Evolutionary conservation across 2,797 vertebrate genomes (phyloP), one percentile per base, ranked within the genome.

Genomic region (Apodemus agrarius): DNA sequence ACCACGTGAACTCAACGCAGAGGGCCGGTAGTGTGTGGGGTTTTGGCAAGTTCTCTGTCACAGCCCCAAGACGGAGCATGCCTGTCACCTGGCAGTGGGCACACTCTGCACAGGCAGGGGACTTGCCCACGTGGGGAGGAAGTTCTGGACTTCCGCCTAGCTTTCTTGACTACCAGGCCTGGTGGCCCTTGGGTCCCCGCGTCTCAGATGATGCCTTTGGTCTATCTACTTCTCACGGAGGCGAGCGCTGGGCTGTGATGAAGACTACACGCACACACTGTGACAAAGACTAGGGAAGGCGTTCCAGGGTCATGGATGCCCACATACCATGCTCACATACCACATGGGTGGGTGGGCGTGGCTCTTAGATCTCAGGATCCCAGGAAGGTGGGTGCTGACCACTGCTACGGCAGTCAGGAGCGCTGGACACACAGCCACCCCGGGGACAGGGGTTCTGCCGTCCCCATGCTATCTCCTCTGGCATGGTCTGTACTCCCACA

Each of bases 371-470:
- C 37, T n/a, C 4, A 0, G 9, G 34, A 19, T 81, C 43, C 19
- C 59, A 1, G 16, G 40, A 54, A 6, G 6, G 7, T 17, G 26
- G 80, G 54, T 2, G 59, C 34, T 0, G 0, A 24, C 3, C 0
- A 10, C 9, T 9, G 43, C 19, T 1, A 0, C 5, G 2, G 85
- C 1, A 0, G n/a, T 0, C 31, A 69, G 31, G 26, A 3, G 46
- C 10, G n/a, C 54, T 8, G 10, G 34, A 11, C 87, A n/a, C 87
- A n/a, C 0, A 3, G 57, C 17, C 91, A 67, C 78, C 72, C 37
- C 7, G 3, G 0, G 11, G 52, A 21, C 29, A 12, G 31, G 4
- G 83, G 72, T 29, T 0, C 37, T 79, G 91, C 61, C 2, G 46
- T 4, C 11, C 22, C 3, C 0, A 1, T 1, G 10, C 29, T 14